phyloP scores from a whole-genome alignment of 2,888 invertebrate species.

The Brachypalpus laphriformis region DNA sequence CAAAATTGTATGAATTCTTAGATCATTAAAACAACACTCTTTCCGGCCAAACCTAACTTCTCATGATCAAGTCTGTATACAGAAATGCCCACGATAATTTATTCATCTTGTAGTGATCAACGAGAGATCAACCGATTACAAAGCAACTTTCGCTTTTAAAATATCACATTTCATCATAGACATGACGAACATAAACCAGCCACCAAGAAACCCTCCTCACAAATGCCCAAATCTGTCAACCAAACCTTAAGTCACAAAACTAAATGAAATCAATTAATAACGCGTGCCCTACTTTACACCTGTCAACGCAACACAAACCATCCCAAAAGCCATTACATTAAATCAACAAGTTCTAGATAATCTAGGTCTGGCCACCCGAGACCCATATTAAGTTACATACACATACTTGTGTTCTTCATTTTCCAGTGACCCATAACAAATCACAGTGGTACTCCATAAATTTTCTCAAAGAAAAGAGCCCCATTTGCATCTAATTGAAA shows the following conservation, averaged over 20 bases:
- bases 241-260: background rate
- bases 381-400: constrained; percentile 57
- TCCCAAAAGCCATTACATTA: constrained; percentile 42
- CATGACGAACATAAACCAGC: no score
- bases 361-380: constrained; percentile 11
- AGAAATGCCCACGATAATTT: no score
- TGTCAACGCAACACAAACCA: background rate
- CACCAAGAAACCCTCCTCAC: background rate
- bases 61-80: no score
- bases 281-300: background rate
- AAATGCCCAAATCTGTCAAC: background rate
- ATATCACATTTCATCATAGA: background rate
- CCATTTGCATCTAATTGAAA: constrained; percentile 60
- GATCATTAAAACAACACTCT: no score
- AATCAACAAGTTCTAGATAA: constrained; percentile 51
- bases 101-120: no score
- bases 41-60: no score
- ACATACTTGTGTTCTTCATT: constrained; percentile 23
- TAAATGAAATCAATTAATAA: background rate
- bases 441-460: constrained; percentile 51
- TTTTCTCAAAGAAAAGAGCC: constrained; percentile 1
- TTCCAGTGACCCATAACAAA: constrained; percentile 34
- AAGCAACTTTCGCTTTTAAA: background rate
- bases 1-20: no score
- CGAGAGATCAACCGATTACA: background rate